Evolutionary conservation across 2,113 vertebrate genomes (phyloP).

Genomic region (Lanius collurio): DNA sequence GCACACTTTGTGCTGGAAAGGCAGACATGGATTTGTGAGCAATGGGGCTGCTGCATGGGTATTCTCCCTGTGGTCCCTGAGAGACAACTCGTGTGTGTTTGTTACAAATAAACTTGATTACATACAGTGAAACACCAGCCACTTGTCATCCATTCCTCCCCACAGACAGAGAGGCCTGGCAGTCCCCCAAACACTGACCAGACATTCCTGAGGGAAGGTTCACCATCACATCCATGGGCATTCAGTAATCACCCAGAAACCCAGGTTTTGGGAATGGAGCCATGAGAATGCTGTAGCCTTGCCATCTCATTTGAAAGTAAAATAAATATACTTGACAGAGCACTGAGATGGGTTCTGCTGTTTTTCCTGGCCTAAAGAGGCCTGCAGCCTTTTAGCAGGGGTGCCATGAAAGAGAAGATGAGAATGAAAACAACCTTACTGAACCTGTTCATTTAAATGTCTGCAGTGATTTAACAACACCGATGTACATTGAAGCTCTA

Average conservation of each 20-base stretch:
- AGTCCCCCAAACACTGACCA: not conserved
- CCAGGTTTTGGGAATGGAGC: not conserved
- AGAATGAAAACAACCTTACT: not conserved
- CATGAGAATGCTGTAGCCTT: not conserved
- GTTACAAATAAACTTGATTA: not conserved
- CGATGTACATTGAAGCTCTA: not conserved
- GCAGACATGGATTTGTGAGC: not conserved
- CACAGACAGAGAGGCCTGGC: not conserved
- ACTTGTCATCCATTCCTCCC: not conserved
- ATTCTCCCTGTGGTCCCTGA: not conserved
- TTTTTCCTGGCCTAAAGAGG: not conserved
- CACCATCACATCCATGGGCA: not conserved
- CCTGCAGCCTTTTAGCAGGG: not conserved
- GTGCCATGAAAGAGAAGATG: not conserved
- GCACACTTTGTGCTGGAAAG: not conserved
- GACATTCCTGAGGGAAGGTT: not conserved
- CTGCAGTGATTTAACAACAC: not conserved
- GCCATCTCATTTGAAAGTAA: not conserved
- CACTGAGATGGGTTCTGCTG: not conserved
- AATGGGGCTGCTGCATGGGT: not conserved
- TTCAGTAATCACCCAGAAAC: not conserved
- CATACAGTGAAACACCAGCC: not conserved
- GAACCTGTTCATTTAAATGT: not conserved
- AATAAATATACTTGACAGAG: not conserved
- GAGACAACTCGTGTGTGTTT: fast-evolving